Evolutionary conservation across 2,113 vertebrate genomes (phyloP).

Genomic region (Tympanuchus pallidicinctus): DNA sequence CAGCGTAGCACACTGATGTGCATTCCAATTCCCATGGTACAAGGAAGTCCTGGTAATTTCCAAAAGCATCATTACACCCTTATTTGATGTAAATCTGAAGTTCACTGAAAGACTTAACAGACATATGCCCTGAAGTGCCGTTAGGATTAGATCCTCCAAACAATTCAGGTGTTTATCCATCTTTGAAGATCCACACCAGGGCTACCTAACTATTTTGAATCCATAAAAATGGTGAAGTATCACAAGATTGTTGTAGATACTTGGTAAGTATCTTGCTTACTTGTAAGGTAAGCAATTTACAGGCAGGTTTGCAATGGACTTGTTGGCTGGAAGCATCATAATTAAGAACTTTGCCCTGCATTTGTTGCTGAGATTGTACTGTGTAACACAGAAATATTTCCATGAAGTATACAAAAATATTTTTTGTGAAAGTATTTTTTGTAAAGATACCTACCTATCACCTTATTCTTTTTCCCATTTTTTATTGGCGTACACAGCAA

Average conservation of each 20-base stretch:
- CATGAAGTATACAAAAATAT: not conserved
- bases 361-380: not conserved
- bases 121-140: not conserved
- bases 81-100: not conserved
- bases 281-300: not conserved
- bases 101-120: not conserved
- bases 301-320: not conserved
- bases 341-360: not conserved
- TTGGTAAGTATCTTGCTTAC: not conserved
- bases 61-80: not conserved
- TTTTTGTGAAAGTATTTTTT: not conserved
- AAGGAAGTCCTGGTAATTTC: not conserved
- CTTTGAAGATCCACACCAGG: not conserved
- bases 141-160: not conserved
- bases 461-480: slow-evolving; percentile 98
- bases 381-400: not conserved
- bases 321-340: not conserved
- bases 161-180: not conserved
- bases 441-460: slow-evolving; percentile 87
- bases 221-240: not conserved
- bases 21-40: not conserved
- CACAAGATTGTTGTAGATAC: not conserved
- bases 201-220: not conserved
- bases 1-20: not conserved
- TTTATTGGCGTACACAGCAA: slow-evolving; percentile 95